Percentiles rank a stretch among this genome's conserved stretches.
phyloP scores from a whole-genome alignment of 2,113 vertebrate genomes.

The Grammomys surdaster region DNA sequence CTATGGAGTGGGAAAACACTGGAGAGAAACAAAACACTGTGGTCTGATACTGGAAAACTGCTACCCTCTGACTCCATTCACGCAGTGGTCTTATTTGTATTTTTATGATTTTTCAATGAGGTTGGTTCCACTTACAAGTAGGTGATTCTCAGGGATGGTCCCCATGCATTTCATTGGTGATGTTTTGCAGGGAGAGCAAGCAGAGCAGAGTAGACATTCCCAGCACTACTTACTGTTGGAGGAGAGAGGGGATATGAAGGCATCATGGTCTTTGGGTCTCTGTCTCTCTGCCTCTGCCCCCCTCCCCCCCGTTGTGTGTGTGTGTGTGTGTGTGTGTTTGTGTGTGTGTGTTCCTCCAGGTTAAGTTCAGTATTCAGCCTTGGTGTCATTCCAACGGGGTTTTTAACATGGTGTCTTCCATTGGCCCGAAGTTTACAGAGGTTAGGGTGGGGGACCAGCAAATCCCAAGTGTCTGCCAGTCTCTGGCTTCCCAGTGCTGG shows the following conservation, averaged over 20 bases:
- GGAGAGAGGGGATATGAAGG: not conserved
- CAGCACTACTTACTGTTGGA: not conserved
- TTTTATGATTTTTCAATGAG: slow-evolving; percentile 53
- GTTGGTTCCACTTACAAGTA: slow-evolving; percentile 61
- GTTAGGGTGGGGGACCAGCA: not conserved
- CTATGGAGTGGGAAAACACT: not conserved
- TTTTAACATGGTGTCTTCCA: no score
- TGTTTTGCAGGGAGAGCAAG: slow-evolving; percentile 68
- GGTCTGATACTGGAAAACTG: not conserved
- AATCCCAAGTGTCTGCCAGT: not conserved
- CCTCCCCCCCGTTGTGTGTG: no score
- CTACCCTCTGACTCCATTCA: slow-evolving; percentile 2
- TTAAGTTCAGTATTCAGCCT: not conserved
- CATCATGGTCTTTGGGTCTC: slow-evolving; percentile 41
- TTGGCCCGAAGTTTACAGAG: not conserved
- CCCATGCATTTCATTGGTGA: not conserved
- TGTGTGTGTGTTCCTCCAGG: no score
- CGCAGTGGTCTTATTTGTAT: not conserved
- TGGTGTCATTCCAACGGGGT: not conserved
- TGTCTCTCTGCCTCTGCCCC: not conserved
- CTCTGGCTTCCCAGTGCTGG: not conserved
- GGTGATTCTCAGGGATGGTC: not conserved
- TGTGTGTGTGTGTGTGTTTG: not conserved
- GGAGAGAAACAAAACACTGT: not conserved
- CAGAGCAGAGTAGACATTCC: not conserved